phyloP scores from a whole-genome alignment of 1,140 invertebrate species.

The Oscheius sp. region DNA sequence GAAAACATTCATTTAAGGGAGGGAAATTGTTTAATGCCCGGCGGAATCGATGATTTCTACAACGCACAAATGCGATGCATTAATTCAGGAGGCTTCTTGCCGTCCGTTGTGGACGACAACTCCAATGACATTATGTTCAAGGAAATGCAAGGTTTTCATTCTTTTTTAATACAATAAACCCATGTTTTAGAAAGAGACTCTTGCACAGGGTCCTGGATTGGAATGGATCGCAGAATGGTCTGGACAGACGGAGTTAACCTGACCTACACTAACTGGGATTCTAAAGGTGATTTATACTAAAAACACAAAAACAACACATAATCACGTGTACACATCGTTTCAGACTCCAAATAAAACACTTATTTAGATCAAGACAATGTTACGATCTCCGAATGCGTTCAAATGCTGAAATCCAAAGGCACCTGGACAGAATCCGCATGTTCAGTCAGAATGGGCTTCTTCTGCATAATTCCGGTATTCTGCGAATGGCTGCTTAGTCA shows the following conservation, averaged over 20 bases:
- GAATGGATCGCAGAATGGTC: neutral
- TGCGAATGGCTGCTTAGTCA: no score
- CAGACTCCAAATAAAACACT: no score
- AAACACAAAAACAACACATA: neutral
- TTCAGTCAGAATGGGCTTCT: neutral
- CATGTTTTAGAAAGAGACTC: neutral
- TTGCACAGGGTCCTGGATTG: neutral
- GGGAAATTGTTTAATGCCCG: neutral
- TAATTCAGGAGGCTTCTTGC: neutral
- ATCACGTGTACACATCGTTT: neutral
- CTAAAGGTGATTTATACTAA: neutral
- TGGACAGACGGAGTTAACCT: neutral
- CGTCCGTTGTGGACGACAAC: neutral
- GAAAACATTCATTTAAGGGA: neutral
- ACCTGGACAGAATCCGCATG: neutral
- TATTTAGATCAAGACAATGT: no score
- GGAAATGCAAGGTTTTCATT: neutral
- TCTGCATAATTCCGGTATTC: neutral
- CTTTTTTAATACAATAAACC: neutral
- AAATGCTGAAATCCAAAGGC: no score
- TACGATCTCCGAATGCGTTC: no score
- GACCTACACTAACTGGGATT: neutral
- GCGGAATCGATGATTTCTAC: neutral
- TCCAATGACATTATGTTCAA: neutral
- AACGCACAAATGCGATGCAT: neutral